A percentile compares a stretch with the other conserved stretches of the same genome.
Evolutionary conservation across 1,140 invertebrate species (phyloP).

Genomic region (Hylaeus volcanicus): DNA sequence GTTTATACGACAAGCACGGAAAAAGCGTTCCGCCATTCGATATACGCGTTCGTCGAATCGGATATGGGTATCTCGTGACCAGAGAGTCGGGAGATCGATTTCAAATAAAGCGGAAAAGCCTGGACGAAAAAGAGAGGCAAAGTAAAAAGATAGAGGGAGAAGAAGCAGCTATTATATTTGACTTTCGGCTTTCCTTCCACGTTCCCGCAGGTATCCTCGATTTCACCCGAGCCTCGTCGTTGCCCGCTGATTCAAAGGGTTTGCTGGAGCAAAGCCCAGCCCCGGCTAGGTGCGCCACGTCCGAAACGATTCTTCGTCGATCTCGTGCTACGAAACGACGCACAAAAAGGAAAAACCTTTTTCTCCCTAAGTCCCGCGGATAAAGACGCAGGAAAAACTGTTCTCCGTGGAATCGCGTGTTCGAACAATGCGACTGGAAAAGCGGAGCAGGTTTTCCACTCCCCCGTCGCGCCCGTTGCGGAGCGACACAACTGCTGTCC

Average conservation of each 20-base stretch:
- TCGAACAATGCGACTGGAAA: background rate
- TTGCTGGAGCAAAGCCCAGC: background rate
- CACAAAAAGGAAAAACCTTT: background rate
- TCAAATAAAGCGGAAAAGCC: slow-evolving; percentile 59
- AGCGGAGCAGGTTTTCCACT: background rate
- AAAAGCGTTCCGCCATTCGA: slow-evolving; percentile 47
- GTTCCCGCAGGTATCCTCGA: slow-evolving; percentile 39
- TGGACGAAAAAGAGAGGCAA: background rate
- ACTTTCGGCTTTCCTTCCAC: slow-evolving; percentile 58
- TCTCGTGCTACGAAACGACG: background rate
- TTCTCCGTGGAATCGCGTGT: background rate
- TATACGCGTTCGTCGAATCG: slow-evolving; percentile 47
- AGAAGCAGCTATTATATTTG: slow-evolving; percentile 54
- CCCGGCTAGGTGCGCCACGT: background rate
- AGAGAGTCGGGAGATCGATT: slow-evolving; percentile 48
- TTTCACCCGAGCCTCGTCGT: slow-evolving; percentile 22
- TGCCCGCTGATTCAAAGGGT: slow-evolving; percentile 19
- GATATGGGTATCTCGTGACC: slow-evolving; percentile 46
- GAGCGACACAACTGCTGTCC: slow-evolving; percentile 10
- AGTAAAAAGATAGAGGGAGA: background rate
- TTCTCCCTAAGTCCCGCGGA: background rate
- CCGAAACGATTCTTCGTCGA: background rate
- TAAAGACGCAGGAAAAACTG: slow-evolving; percentile 15
- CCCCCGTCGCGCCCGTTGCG: no score
- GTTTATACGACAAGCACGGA: slow-evolving; percentile 51